Conservation (phyloP, 2,888 invertebrate species). For the Morinoia aosen region DNA sequence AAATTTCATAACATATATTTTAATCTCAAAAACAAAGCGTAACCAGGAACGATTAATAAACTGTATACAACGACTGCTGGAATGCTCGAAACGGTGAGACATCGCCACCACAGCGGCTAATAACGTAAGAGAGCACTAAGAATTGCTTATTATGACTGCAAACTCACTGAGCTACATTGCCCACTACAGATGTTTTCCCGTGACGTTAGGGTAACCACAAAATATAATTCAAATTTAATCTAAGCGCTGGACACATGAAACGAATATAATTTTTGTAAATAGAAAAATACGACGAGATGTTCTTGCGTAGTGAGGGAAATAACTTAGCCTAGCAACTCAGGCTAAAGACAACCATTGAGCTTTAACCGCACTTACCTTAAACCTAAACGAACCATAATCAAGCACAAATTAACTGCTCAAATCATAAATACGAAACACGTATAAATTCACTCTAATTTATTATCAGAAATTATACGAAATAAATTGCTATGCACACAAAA, state of each 20-base stretch:
- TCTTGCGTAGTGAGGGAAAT: background rate
- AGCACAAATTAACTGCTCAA: background rate
- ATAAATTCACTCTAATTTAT: background rate
- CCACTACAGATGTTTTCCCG: background rate
- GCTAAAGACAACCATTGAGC: background rate
- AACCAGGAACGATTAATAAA: conserved; percentile 4
- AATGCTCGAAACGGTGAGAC: background rate
- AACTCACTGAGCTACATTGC: background rate
- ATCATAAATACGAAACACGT: background rate
- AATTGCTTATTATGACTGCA: background rate
- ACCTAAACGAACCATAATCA: background rate
- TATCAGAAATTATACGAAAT: background rate
- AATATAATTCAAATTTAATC: background rate
- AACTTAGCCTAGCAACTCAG: background rate
- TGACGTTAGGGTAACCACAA: background rate
- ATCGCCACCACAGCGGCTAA: background rate
- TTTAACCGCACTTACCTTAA: background rate
- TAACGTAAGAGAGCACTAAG: background rate
- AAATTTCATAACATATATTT: conserved; percentile 12
- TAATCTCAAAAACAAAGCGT: conserved; percentile 15
- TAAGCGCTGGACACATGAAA: background rate
- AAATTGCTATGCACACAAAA: conserved; percentile 12
- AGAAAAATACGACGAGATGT: background rate
- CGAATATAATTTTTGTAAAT: background rate
- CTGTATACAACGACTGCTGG: conserved; percentile 3